phyloP scores from a whole-genome alignment of 2,113 vertebrate species.

The Hippocampus comes region DNA sequence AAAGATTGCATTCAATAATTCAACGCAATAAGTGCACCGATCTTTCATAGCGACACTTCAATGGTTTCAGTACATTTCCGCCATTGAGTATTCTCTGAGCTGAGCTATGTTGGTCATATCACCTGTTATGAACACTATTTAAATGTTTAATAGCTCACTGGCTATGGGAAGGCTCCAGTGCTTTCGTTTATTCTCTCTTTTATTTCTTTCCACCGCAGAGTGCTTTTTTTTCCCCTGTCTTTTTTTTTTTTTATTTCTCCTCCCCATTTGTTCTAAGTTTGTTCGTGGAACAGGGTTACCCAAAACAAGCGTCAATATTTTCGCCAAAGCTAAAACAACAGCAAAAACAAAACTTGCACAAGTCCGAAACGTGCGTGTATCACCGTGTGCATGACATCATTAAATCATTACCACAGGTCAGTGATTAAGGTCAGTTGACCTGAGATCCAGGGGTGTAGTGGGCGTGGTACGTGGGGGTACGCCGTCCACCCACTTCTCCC shows the following conservation, averaged over 20 bases:
- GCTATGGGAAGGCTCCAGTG: too few species aligned
- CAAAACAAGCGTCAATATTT: not conserved
- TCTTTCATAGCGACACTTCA: not conserved
- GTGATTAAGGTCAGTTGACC: not conserved
- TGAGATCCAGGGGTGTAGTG: too few species aligned
- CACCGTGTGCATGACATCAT: not conserved
- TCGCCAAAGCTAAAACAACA: not conserved
- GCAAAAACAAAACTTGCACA: not conserved
- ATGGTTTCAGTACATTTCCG: not conserved
- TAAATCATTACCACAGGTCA: not conserved
- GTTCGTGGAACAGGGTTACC: not conserved
- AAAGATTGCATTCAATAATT: not conserved
- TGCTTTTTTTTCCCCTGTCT: not conserved
- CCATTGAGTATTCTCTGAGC: not conserved
- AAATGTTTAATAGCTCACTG: not conserved
- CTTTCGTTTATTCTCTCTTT: not conserved
- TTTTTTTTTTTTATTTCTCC: not conserved
- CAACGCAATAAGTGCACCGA: not conserved
- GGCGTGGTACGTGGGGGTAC: too few species aligned
- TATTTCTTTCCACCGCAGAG: not conserved
- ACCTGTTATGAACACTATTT: slow-evolving; percentile 1
- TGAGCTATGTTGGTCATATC: not conserved
- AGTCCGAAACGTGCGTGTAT: not conserved
- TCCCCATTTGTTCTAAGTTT: not conserved
- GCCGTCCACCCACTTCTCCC: too few species aligned